Base-by-base conservation (phyloP, 2,113 vertebrate genomes). In the Hippopotamus amphibius region DNA sequence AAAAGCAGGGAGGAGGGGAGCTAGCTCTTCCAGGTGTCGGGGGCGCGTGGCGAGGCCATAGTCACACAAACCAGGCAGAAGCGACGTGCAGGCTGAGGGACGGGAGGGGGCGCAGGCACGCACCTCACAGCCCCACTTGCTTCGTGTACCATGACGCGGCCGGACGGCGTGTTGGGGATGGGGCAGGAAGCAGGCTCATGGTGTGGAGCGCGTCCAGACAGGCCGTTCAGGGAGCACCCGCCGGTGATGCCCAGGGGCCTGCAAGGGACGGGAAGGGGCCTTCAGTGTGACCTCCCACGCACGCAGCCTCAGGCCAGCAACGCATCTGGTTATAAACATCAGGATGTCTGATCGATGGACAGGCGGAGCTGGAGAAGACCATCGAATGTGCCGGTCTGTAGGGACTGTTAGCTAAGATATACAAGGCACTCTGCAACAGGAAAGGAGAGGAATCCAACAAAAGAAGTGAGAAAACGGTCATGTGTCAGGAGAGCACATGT, bases 221-320 rank as follows among this genome's bases (percentile, higher is more conserved):
- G 65, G 66, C n/a, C 7, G 4, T 17, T n/a, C 57, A 14, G 41
- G 6, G 43, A 76, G 57, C 61, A 6, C 24, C 24, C 2, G 0
- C 14, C 0, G 0, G 15, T 26, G 41, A 30, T 12, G 26, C 63
- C 63, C 30, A 15, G 66, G 0, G 22, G 65, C 41, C 65, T 17
- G 21, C 21, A 22, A 30, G 16, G 22, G 43, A 11, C 41, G 5
- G 65, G 30, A 55, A 22, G 28, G 21, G 10, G 26, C 24, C 17
- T 8, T 13, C 63, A 8, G 12, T 33, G 11, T 15, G 11, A 0
- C 43, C 26, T 14, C 68, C 5, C 7, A 37, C 6, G 1, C 26
- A 7, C 46, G 50, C 5, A 37, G 17, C 19, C 3, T 16, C 13
- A 3, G 30, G 57, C 33, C 6, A 48, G 41, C 8, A 41, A 19